Conservation (phyloP, 2,888 invertebrate genomes). For the Drepanosiphum platanoidis region DNA sequence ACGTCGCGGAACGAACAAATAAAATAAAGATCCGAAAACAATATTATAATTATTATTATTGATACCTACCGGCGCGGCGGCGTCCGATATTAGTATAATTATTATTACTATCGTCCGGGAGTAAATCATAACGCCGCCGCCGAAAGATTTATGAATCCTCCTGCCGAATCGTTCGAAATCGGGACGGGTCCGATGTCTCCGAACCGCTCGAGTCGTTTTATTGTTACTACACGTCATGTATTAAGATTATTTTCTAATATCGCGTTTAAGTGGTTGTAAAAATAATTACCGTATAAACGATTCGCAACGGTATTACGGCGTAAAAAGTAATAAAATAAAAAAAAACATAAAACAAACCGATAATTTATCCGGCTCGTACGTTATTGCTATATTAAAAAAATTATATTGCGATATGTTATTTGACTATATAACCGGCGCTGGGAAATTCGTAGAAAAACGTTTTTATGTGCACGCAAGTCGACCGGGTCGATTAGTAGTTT, state of each 20-base stretch:
- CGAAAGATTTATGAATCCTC: conserved; percentile 26
- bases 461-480: not conserved
- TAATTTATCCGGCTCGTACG: not conserved
- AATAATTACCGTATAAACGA: not conserved
- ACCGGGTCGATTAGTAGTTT: not conserved
- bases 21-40: conserved; percentile 24
- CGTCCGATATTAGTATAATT: not conserved
- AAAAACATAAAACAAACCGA: not conserved
- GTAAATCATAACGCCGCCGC: too few relatives aligned
- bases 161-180: conserved; percentile 17
- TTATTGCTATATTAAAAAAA: not conserved
- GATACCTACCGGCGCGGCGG: not conserved
- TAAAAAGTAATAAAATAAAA: not conserved
- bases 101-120: conserved; percentile 2
- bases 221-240: not conserved
- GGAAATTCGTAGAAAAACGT: not conserved
- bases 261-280: not conserved
- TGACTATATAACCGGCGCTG: not conserved
- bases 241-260: conserved; percentile 1
- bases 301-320: not conserved
- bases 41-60: too few relatives aligned
- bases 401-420: not conserved
- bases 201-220: not conserved
- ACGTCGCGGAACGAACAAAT: not conserved
- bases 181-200: not conserved